These are phyloP conservation scores for Epinephelus awoara DNA, from an alignment of 2,797 vertebrate genomes.

Conservation along the genomic window DNA sequence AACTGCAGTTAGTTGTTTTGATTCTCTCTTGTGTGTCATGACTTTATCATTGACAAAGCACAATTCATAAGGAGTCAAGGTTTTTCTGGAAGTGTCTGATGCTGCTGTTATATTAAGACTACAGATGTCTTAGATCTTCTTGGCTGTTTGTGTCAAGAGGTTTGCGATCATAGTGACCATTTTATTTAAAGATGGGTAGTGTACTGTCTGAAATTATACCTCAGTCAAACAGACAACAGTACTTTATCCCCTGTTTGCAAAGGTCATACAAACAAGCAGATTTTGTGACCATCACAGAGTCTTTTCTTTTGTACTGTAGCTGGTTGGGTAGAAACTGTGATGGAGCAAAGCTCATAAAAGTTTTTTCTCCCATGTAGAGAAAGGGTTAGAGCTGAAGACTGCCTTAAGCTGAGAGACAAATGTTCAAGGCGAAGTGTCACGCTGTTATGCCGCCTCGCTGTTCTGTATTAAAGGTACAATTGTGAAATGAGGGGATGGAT, in stretches of 20 bases:
- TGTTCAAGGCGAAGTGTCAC: too few species aligned
- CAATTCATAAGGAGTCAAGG: conserved; percentile 19
- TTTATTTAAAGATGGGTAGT: background rate
- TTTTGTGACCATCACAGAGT: too few species aligned
- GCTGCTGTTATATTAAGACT: conserved; percentile 26
- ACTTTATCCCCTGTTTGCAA: conserved; percentile 4
- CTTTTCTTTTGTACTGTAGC: background rate
- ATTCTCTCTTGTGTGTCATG: conserved; percentile 10
- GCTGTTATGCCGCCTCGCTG: too few species aligned
- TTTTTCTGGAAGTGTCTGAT: conserved; percentile 25
- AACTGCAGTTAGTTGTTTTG: conserved; percentile 33
- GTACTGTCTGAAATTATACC: background rate
- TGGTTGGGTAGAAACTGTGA: conserved; percentile 13
- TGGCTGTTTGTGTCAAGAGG: conserved; percentile 40
- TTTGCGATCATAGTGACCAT: conserved; percentile 52
- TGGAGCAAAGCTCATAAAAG: background rate
- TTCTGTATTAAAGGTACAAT: too few species aligned
- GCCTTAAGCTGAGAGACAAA: background rate
- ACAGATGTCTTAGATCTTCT: conserved; percentile 13
- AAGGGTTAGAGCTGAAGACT: background rate
- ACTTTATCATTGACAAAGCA: conserved; percentile 30
- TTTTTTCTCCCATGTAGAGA: background rate
- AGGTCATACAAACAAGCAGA: too few species aligned
- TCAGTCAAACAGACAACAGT: conserved; percentile 3
- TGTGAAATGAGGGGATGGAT: too few species aligned